phyloP scores from a whole-genome alignment of 2,797 vertebrate genomes.

The Hemitrygon akajei region DNA sequence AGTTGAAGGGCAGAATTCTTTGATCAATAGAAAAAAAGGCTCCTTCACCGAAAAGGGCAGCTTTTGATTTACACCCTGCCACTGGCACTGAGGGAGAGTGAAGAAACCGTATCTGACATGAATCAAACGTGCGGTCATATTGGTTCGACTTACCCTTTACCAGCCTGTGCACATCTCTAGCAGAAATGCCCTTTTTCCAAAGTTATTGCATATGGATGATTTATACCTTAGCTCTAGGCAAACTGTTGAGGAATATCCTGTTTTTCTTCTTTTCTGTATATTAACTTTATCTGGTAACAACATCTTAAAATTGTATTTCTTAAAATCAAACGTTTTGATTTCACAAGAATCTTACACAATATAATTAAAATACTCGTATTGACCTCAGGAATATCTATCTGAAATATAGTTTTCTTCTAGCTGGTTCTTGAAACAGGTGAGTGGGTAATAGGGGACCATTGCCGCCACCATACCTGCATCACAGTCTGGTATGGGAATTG shows the following conservation, averaged over 20 bases:
- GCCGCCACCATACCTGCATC: too few species aligned
- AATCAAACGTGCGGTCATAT: slow-evolving; percentile 34
- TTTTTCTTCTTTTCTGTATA: neutral
- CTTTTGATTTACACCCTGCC: slow-evolving; percentile 35
- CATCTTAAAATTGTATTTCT: neutral
- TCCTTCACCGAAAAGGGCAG: slow-evolving; percentile 32
- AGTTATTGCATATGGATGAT: slow-evolving; percentile 36
- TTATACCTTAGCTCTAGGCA: slow-evolving; percentile 31
- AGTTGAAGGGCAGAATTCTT: slow-evolving; percentile 34
- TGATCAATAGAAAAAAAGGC: slow-evolving; percentile 33
- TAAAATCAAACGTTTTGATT: neutral
- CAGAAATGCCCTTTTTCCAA: slow-evolving; percentile 34
- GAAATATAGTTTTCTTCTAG: too few species aligned
- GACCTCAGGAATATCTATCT: neutral
- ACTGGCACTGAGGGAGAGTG: slow-evolving; percentile 4
- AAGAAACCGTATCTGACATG: slow-evolving; percentile 33
- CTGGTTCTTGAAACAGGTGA: neutral
- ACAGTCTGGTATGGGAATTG: too few species aligned
- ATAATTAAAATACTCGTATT: neutral
- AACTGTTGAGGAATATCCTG: neutral
- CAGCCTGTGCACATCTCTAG: slow-evolving; percentile 28
- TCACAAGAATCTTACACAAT: neutral
- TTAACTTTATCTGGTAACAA: neutral
- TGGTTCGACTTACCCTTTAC: slow-evolving; percentile 37
- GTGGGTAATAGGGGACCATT: neutral